Percentiles rank a stretch among this genome's conserved stretches.
Conservation (phyloP, 2,888 invertebrate genomes). For the Epirrita christyi region DNA sequence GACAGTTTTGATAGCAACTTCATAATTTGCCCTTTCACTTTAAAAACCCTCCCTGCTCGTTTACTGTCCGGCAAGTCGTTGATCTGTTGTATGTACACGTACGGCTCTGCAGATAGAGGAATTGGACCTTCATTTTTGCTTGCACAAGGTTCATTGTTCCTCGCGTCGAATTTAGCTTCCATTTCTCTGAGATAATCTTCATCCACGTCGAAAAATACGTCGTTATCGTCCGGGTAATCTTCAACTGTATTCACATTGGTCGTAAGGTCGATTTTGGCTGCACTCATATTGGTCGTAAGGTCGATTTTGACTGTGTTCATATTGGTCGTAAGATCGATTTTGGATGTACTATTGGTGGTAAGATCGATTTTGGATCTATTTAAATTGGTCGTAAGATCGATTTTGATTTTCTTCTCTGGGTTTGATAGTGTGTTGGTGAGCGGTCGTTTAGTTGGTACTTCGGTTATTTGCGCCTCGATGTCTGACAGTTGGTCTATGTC, state of each 20-base stretch:
- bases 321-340: slow-evolving; percentile 3
- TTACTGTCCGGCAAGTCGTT: slow-evolving; percentile 58
- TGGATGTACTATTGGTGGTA: slow-evolving; percentile 27
- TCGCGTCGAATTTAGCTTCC: slow-evolving; percentile 59
- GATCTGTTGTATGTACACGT: slow-evolving; percentile 76
- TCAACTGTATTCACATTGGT: slow-evolving; percentile 43
- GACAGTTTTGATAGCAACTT: slow-evolving; percentile 82
- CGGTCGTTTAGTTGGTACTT: slow-evolving; percentile 54
- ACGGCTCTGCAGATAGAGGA: slow-evolving; percentile 61
- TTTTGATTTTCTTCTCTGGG: slow-evolving; percentile 65
- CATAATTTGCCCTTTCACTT: slow-evolving; percentile 84
- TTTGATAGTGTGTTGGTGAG: slow-evolving; percentile 41
- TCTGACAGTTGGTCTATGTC: slow-evolving; percentile 67
- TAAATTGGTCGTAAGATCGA: slow-evolving; percentile 35
- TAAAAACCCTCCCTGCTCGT: slow-evolving; percentile 72
- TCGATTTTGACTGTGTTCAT: slow-evolving; percentile 29
- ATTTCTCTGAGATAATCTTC: slow-evolving; percentile 68
- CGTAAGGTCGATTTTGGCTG: slow-evolving; percentile 44
- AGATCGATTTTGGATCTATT: slow-evolving; percentile 3
- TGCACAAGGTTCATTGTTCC: slow-evolving; percentile 32
- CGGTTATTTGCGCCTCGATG: slow-evolving; percentile 62
- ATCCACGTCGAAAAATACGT: slow-evolving; percentile 62
- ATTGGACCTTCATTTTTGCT: slow-evolving; percentile 41
- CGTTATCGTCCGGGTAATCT: slow-evolving; percentile 64
- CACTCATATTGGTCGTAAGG: slow-evolving; percentile 34